Base-by-base conservation (phyloP, 1,140 invertebrate species). In the Drosophila chauvacae region DNA sequence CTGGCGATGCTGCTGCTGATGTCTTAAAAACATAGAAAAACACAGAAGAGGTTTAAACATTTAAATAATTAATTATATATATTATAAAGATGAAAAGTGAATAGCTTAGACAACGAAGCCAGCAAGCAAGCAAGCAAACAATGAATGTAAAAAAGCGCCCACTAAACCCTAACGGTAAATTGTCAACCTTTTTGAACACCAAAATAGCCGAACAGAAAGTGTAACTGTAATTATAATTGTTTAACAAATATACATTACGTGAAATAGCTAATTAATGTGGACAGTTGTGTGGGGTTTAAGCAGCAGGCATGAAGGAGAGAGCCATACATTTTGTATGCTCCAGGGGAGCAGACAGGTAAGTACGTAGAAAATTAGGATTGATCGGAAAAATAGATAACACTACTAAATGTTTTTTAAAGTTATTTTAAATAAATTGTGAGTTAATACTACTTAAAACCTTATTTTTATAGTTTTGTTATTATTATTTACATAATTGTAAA, bases 221-320 rank as follows among this genome's bases (percentile, higher is more conserved):
- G 70, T 72, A 72, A 58, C 16, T 59, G 66, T 72, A 72, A 72
- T 72, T 72, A 72, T 85, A 84, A 80, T 81, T 84, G 77, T 83
- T 79, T 83, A 83, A 84, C 81, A 85, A 75, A 82, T 69, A 64
- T 75, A 61, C 56, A 42, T 70, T 58, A 81, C 68, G 56, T 42
- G 45, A 84, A 69, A 85, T 80, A 81, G 81, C 73, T 85, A 85
- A 85, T 60, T 84, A 61, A 64, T 68, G 53, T 77, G 68, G 26
- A 13, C 11, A 33, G 0, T 59, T 42, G 26, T 39, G 10, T n/a
- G 11, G 20, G 26, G 4, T 11, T 28, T n/a, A 26, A 50, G 20
- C 20, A 10, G 23, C 7, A 7, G 28, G 28, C 7, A 1, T 1
- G 14, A 14, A 7, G 4, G 13, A 45, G 6, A 23, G 20, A 23